A percentile compares a stretch with the other conserved stretches of the same genome.
These are phyloP conservation scores for Gorsachius goisagi DNA, from an alignment of 2,113 vertebrate species.

Conservation along the genomic window DNA sequence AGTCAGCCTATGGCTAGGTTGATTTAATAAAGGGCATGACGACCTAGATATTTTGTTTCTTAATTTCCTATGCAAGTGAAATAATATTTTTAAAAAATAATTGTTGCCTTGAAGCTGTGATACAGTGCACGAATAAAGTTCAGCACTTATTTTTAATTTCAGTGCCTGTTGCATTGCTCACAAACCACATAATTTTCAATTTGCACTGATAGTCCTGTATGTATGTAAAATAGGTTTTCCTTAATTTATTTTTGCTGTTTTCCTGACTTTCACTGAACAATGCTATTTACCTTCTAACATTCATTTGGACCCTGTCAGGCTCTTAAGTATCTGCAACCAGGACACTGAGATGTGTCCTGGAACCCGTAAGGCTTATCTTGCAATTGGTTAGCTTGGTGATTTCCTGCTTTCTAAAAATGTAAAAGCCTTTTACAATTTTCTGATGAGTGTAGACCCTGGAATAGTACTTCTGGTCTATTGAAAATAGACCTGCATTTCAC, in stretches of 20 bases:
- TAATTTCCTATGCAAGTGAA: conserved; percentile 50
- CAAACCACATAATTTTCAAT: neutral
- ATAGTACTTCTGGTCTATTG: neutral
- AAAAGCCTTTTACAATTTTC: neutral
- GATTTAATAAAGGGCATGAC: neutral
- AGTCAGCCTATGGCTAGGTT: conserved; percentile 12
- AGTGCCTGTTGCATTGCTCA: neutral
- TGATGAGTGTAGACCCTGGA: neutral
- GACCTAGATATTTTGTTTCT: conserved; percentile 27
- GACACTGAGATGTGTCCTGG: neutral
- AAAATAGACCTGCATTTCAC: neutral
- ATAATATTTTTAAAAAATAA: conserved; percentile 33
- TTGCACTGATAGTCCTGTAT: neutral
- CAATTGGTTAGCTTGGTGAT: neutral
- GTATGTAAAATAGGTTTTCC: neutral
- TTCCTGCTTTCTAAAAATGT: neutral
- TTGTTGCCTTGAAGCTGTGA: conserved; percentile 19
- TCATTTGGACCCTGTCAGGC: neutral
- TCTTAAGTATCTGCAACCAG: neutral
- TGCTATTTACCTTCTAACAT: neutral
- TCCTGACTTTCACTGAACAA: neutral
- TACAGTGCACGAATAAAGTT: conserved; percentile 5
- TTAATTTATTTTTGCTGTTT: neutral
- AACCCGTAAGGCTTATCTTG: neutral
- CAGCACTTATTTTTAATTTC: conserved; percentile 22